A percentile compares a stretch with the other conserved stretches of the same genome.
phyloP scores from a whole-genome alignment of 1,140 invertebrate species.

The Drosophila lacteicornis region DNA sequence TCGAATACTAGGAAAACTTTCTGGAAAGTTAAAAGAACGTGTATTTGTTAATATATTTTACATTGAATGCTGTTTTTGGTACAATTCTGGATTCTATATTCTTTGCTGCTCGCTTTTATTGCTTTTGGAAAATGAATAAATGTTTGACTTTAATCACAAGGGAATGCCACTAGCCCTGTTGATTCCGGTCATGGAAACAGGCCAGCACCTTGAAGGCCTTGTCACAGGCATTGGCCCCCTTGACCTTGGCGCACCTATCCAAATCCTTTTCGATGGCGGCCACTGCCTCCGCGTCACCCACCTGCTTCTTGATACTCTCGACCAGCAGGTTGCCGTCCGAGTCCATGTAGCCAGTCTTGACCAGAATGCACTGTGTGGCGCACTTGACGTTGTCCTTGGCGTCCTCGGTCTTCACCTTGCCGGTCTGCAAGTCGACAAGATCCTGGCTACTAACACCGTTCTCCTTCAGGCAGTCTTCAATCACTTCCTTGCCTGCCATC shows the following conservation, averaged over 20 bases:
- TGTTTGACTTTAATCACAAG: background rate
- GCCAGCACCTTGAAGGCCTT: conserved; percentile 51
- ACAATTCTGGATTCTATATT: background rate
- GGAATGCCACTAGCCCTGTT: background rate
- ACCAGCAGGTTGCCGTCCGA: conserved; percentile 35
- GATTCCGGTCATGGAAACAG: conserved; percentile 32
- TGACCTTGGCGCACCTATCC: conserved; percentile 29
- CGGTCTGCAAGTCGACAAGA: conserved; percentile 39
- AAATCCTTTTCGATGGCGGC: conserved; percentile 28
- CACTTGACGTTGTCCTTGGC: conserved; percentile 68
- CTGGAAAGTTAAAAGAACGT: background rate
- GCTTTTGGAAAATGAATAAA: background rate
- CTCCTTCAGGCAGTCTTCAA: conserved; percentile 49
- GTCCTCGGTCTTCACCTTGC: conserved; percentile 38
- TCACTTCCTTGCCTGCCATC: background rate
- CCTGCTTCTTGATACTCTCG: conserved; percentile 31
- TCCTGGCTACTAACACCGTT: conserved; percentile 56
- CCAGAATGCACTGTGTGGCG: conserved; percentile 54
- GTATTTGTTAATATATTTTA: background rate
- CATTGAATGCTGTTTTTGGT: conserved; percentile 1
- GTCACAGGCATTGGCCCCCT: conserved; percentile 66
- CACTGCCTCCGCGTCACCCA: background rate
- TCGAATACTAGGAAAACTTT: background rate
- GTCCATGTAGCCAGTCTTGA: conserved; percentile 64
- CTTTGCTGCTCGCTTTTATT: conserved; percentile 3